These are phyloP conservation scores for Ametastegia equiseti DNA, from an alignment of 2,888 invertebrate species.

Conservation along the genomic window DNA sequence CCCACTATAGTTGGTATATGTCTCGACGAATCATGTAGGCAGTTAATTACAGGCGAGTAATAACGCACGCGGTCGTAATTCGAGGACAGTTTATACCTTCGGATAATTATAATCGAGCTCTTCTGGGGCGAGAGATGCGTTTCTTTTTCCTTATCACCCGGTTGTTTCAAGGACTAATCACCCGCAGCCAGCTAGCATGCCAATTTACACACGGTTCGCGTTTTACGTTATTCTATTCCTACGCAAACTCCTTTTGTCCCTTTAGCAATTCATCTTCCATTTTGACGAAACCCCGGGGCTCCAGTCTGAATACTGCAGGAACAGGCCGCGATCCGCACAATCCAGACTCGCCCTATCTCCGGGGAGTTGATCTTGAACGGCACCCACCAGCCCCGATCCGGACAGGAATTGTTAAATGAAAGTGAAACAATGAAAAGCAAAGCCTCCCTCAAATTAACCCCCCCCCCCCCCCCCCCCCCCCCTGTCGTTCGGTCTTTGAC, in stretches of 20 bases:
- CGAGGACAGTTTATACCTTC: neutral
- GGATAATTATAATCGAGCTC: neutral
- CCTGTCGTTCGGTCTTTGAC: slow-evolving; percentile 31
- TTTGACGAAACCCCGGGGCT: slow-evolving; percentile 34
- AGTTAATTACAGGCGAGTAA: neutral
- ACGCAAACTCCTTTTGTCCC: slow-evolving; percentile 35
- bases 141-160: neutral
- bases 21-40: no score
- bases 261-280: slow-evolving; percentile 34
- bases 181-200: neutral
- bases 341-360: slow-evolving; percentile 4
- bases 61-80: no score
- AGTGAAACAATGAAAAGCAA: slow-evolving; percentile 46
- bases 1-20: no score
- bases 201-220: neutral
- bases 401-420: slow-evolving; percentile 41
- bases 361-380: slow-evolving; percentile 36
- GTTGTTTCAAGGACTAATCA: neutral
- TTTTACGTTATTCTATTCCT: slow-evolving; percentile 8
- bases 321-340: slow-evolving; percentile 1
- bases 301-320: slow-evolving; percentile 25
- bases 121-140: neutral
- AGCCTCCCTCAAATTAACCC: slow-evolving; percentile 36
- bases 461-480: neutral
- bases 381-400: neutral